Percentiles rank a stretch among this genome's conserved stretches.
phyloP scores from a whole-genome alignment of 2,797 vertebrate genomes.

The Brotula barbata region DNA sequence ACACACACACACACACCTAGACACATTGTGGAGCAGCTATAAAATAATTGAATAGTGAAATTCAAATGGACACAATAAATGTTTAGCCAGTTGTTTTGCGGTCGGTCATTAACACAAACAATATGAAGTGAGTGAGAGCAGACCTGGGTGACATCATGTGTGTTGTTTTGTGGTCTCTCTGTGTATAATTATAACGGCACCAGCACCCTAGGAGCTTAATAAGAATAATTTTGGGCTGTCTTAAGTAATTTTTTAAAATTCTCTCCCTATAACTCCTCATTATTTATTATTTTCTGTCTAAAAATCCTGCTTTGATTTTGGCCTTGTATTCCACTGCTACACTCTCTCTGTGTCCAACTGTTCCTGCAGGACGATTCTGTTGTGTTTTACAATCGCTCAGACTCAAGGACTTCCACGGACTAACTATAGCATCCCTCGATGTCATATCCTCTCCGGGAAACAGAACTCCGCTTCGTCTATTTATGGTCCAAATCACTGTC shows the following conservation, averaged over 20 bases:
- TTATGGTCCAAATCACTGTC: slow-evolving; percentile 45
- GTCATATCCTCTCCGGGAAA: slow-evolving; percentile 31
- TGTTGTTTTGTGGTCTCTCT: background rate
- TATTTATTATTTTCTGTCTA: no score
- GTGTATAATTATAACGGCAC: background rate
- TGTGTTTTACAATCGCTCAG: background rate
- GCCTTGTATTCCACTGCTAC: no score
- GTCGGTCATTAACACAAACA: background rate
- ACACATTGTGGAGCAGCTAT: background rate
- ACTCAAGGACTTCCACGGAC: slow-evolving; percentile 33
- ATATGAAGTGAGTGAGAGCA: background rate
- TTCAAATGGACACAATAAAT: background rate
- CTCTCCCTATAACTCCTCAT: background rate
- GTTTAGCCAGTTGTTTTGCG: background rate
- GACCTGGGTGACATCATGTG: background rate
- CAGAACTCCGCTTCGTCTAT: slow-evolving; percentile 33
- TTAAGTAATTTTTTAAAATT: background rate
- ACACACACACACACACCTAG: slow-evolving; percentile 4
- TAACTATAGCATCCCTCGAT: slow-evolving; percentile 24
- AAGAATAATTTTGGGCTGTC: background rate
- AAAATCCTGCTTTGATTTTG: no score
- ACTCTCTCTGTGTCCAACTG: no score
- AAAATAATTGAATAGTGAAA: background rate
- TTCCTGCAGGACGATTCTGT: background rate
- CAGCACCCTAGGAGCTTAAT: background rate